Base-by-base conservation (phyloP, 2,113 vertebrate species). In the Corythaixoides concolor region DNA sequence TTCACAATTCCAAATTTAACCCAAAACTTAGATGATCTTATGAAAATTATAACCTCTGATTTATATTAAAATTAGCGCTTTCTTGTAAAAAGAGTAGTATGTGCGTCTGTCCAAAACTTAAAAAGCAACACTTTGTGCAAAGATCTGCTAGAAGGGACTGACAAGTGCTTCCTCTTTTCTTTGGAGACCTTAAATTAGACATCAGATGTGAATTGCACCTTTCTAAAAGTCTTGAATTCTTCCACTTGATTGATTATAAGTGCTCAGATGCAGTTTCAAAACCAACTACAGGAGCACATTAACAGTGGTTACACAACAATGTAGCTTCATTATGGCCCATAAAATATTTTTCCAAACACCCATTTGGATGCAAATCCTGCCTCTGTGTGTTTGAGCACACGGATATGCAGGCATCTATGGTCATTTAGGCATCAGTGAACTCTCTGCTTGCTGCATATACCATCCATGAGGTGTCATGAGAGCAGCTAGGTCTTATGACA, bases 321-420 rank as follows among this genome's bases (percentile, higher is more conserved):
- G 22, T 12, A 52, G n/a, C 27, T 85, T 84, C 77, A 90, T 92
- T 84, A 80, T 47, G 59, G 56, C 64, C 33, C n/a, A 24, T 43
- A 70, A 86, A 59, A 52, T n/a, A 78, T 60, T 94, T 52, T 86
- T 84, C 81, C 66, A 60, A 72, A 63, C 8, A 68, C 8, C 13
- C 39, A 94, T 95, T 96, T 82, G 77, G 30, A 95, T 93, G 93
- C 49, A 95, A 95, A 95, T 81, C 23, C 27, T 20, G 18, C 14
- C 41, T 87, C 80, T 78, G 50, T 88, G 45, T 53, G 37, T 69
- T 66, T 80, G 81, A 89, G 43, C 8, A 26, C 37, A 35, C 2
- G 21, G 56, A 50, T 50, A 47, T 87, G 32, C 67, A 69, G 59
- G 68, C 22, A 84, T 23, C 58, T 60, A 1, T 14, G 62, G 73